Evolutionary conservation across 2,113 vertebrate genomes (phyloP).

Genomic region (Lophochroa leadbeateri): DNA sequence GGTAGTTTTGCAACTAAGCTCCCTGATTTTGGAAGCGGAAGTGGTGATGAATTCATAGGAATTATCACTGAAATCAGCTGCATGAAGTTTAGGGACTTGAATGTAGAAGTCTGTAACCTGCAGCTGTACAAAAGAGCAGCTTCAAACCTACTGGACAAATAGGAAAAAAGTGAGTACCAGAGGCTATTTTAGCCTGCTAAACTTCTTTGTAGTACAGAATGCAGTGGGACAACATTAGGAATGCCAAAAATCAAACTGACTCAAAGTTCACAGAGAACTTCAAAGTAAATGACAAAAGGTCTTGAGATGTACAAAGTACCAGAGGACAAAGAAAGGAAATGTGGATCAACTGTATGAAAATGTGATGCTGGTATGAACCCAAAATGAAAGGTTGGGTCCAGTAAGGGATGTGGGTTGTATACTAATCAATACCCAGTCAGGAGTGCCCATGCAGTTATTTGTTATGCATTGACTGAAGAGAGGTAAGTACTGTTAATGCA

Average conservation of each 20-base stretch:
- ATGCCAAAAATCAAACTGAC: background rate
- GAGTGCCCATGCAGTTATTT: background rate
- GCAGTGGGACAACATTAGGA: background rate
- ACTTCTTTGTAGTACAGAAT: background rate
- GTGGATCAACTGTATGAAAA: background rate
- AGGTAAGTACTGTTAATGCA: background rate
- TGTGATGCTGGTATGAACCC: background rate
- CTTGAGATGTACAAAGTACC: background rate
- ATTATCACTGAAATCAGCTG: background rate
- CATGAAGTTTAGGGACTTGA: background rate
- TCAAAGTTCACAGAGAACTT: background rate
- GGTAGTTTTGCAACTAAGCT: background rate
- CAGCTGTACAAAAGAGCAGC: background rate
- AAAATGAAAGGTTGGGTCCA: background rate
- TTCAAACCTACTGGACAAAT: background rate
- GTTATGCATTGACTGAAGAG: background rate
- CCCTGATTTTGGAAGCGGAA: background rate
- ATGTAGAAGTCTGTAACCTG: background rate
- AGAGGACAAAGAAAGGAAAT: background rate
- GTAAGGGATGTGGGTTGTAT: background rate
- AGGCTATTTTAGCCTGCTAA: background rate
- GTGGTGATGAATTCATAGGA: background rate
- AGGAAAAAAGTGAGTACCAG: background rate
- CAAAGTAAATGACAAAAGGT: background rate
- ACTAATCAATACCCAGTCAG: background rate